These are phyloP conservation scores for Dilophus febrilis DNA, from an alignment of 2,888 invertebrate species.

Conservation along the genomic window DNA sequence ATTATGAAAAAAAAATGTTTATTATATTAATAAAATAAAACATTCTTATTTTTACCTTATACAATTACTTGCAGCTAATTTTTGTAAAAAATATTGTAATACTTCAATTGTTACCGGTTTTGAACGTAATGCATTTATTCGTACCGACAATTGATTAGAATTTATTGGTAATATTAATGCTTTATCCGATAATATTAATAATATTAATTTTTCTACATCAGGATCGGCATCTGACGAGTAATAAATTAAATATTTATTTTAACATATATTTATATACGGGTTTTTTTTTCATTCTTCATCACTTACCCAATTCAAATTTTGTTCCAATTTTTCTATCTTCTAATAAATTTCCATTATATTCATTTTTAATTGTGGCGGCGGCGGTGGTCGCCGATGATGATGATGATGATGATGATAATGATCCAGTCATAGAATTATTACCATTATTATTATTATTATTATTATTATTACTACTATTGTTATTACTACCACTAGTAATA, in stretches of 20 bases:
- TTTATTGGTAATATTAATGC: slow-evolving; percentile 52
- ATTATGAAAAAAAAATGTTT: neutral
- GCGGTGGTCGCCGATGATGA: neutral
- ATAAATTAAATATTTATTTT: slow-evolving; percentile 5
- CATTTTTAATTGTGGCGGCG: neutral
- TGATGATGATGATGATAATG: neutral
- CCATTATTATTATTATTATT: too few species aligned
- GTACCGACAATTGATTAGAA: slow-evolving; percentile 40
- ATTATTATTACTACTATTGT: slow-evolving; percentile 9
- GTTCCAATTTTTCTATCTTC: neutral
- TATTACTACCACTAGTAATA: too few species aligned
- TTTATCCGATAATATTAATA: slow-evolving; percentile 50
- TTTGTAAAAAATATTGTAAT: slow-evolving; percentile 55
- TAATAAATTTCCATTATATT: neutral
- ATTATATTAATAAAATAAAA: neutral
- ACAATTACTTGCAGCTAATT: slow-evolving; percentile 59
- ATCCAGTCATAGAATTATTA: neutral
- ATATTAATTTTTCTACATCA: slow-evolving; percentile 43
- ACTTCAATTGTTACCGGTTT: slow-evolving; percentile 35
- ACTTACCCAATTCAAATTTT: neutral
- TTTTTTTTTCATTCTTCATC: neutral
- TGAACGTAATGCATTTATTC: neutral
- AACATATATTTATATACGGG: neutral
- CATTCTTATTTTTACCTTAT: slow-evolving; percentile 32
- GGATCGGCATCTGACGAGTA: slow-evolving; percentile 34